A percentile compares a stretch with the other conserved stretches of the same genome.
These are phyloP conservation scores for Pangasianodon hypophthalmus DNA, from an alignment of 2,113 vertebrate genomes.

Conservation along the genomic window DNA sequence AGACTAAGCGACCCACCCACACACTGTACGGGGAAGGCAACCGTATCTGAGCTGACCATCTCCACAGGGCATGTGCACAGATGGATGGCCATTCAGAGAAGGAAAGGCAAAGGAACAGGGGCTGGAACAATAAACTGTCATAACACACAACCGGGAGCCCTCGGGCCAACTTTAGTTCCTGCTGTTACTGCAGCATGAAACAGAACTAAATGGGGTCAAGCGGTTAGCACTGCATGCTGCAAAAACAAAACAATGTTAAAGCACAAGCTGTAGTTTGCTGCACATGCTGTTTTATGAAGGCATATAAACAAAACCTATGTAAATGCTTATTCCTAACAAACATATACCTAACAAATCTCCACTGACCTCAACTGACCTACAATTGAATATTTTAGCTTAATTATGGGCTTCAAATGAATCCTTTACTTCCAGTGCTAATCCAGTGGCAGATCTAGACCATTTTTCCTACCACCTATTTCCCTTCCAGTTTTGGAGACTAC, in stretches of 20 bases:
- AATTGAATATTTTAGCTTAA: not conserved
- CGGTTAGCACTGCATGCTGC: slow-evolving; percentile 28
- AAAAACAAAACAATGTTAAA: not conserved
- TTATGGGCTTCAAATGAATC: not conserved
- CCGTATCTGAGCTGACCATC: slow-evolving; percentile 63
- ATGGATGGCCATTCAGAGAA: slow-evolving; percentile 50
- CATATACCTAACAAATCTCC: not conserved
- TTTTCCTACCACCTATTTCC: not conserved
- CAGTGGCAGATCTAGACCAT: not conserved
- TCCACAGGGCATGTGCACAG: slow-evolving; percentile 51
- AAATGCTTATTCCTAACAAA: not conserved
- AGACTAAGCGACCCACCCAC: slow-evolving; percentile 52
- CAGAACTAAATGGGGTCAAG: slow-evolving; percentile 56
- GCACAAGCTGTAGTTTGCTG: not conserved
- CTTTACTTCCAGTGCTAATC: not conserved
- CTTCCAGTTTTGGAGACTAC: not conserved
- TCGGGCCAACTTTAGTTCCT: slow-evolving; percentile 53
- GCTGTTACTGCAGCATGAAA: slow-evolving; percentile 39
- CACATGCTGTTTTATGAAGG: not conserved
- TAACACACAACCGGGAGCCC: slow-evolving; percentile 49
- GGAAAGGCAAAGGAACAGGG: slow-evolving; percentile 47
- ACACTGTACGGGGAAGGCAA: slow-evolving; percentile 40
- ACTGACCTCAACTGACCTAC: not conserved
- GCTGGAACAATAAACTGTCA: slow-evolving; percentile 37
- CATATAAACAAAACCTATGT: not conserved